phyloP scores from a whole-genome alignment of 2,113 vertebrate species.

The Syngnathus scovelli region DNA sequence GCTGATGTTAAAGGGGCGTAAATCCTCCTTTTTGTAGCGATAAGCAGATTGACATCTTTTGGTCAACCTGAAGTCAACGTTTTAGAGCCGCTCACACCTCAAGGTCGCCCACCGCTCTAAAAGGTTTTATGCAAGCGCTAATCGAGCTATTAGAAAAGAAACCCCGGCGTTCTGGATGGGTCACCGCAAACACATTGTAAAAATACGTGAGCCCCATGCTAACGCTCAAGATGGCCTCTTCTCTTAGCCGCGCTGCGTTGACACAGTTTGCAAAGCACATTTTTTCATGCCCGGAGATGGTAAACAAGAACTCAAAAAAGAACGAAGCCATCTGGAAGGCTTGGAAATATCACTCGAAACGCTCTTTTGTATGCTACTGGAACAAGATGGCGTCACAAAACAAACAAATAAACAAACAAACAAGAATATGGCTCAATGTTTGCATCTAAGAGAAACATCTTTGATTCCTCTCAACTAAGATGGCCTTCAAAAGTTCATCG shows the following conservation, averaged over 20 bases:
- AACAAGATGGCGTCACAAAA: background rate
- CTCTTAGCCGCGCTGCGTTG: background rate
- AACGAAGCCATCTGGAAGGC: background rate
- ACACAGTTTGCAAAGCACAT: background rate
- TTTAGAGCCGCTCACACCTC: conserved; percentile 23
- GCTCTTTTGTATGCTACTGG: background rate
- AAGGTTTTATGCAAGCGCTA: conserved; percentile 27
- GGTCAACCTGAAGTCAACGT: conserved; percentile 51
- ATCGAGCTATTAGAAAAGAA: conserved; percentile 34
- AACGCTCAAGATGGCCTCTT: conserved; percentile 15
- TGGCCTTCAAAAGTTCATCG: background rate
- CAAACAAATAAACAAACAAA: background rate
- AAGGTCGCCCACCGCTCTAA: conserved; percentile 34
- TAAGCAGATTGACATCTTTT: conserved; percentile 63
- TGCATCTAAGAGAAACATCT: background rate
- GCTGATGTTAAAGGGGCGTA: conserved; percentile 41
- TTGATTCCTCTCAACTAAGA: background rate
- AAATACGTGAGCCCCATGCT: conserved; percentile 8
- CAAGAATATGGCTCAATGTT: background rate
- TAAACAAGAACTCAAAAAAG: background rate
- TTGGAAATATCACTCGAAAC: background rate
- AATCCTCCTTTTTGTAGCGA: conserved; percentile 51
- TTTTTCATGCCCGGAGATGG: background rate
- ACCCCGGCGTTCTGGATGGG: conserved; percentile 18
- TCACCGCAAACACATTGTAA: conserved; percentile 16